Conservation (phyloP, 2,797 vertebrate species). For the Thalassophryne amazonica region DNA sequence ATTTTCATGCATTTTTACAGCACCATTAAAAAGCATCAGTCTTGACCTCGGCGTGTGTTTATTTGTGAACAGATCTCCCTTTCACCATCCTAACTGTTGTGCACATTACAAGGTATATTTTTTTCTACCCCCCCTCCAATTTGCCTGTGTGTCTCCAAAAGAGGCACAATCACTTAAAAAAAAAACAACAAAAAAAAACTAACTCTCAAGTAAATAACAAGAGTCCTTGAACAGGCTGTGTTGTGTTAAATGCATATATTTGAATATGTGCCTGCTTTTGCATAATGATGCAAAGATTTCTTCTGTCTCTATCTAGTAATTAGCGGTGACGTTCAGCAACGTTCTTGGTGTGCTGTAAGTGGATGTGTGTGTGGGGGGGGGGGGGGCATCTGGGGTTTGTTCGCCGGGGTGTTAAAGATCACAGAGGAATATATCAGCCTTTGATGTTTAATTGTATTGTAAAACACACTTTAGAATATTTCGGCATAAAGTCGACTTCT, state of each 20-base stretch:
- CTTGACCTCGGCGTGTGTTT: constrained; percentile 41
- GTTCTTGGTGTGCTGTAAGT: constrained; percentile 70
- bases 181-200: constrained; percentile 46
- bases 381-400: constrained; percentile 67
- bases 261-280: constrained; percentile 73
- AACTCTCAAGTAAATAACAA: constrained; percentile 62
- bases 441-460: constrained; percentile 87
- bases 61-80: constrained; percentile 36
- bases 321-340: constrained; percentile 78
- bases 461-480: constrained; percentile 84
- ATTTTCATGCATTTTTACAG: constrained; percentile 35
- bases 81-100: constrained; percentile 46
- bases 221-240: constrained; percentile 62
- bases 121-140: too few relatives aligned
- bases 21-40: constrained; percentile 26
- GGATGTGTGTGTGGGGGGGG: constrained; percentile 41
- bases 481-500: constrained; percentile 80
- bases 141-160: constrained; percentile 24
- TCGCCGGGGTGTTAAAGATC: constrained; percentile 79
- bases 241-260: constrained; percentile 65
- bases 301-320: constrained; percentile 80
- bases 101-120: constrained; percentile 21
- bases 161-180: constrained; percentile 47
- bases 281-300: constrained; percentile 74
- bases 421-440: constrained; percentile 82